Evolutionary conservation across 2,113 vertebrate species (phyloP), one percentile per base, ranked within the genome.

Genomic region (Aldabrachelys gigantea): DNA sequence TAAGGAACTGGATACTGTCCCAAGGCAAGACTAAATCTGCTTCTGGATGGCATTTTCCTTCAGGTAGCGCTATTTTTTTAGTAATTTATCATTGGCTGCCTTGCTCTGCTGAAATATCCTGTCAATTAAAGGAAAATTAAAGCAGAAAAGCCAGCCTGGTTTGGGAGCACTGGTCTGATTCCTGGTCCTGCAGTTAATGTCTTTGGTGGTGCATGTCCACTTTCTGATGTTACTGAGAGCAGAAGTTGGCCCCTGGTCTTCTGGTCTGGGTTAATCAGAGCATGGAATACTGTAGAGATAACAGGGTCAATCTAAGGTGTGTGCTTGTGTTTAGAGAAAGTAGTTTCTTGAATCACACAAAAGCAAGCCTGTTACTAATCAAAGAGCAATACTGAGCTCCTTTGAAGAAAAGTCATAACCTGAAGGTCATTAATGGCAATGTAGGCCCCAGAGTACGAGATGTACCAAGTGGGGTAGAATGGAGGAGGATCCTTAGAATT

Each of bases 261-360:
- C 44, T 25, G 1, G 8, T 6, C 44, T 44, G 10, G 25, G 1
- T 49, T 57, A 6, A 10, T 47, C 27, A 79, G 13, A 62, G 56
- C 0, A 1, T 2, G 27, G 1, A 1, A n/a, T 81, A 27, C 21
- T 3, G 17, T 4, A 5, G 4, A 13, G 10, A 2, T 57, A 49
- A 9, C 41, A 8, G 3, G 5, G 12, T 19, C 44, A 14, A 0
- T 9, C 56, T 59, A 17, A n/a, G 27, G 41, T 44, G 1, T 2
- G 0, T n/a, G 9, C 50, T 21, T 0, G 0, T 6, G 21, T 5
- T 1, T 4, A 1, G 47, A 12, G 2, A 53, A 14, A 19, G 2
- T 35, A 44, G 2, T 50, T 57, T 24, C 2, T 4, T 24, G 19
- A 44, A 27, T 76, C 53, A 35, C 1, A 8, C 25, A 44, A 11